Base-by-base conservation (phyloP, 30 jellyfish, hydroid and myxozoan species). In the Aurelia sp. region DNA sequence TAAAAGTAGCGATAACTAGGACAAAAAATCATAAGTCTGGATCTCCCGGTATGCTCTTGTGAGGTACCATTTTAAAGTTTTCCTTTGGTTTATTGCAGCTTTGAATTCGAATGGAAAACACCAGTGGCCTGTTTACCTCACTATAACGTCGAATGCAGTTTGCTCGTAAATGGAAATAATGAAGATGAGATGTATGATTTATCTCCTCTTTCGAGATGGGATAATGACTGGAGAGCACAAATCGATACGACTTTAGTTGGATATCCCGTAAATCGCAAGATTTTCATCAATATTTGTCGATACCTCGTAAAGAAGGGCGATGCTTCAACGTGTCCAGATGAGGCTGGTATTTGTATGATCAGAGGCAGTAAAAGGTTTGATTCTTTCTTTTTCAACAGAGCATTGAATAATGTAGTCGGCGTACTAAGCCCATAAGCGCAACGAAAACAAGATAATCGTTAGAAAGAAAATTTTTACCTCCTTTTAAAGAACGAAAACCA, bases 81-180 rank as follows among this genome's bases (percentile, higher is more conserved):
- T 11, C 21, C 16, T 9, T 4, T 58, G 16, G 61, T 61, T 40
- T 22, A 1, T 19, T 73, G 62, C 71, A 89, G 97, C 50, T 89
- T 19, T 61, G 97, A 89, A 64, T 89, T 89, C 62, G 97, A 89
- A 51, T 81, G 97, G 93, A 72, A 80, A 60, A 79, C 97, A 3
- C 78, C 80, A 48, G 37, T 70, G 66, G 97, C 97, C 12, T 89
- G 97, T 59, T 61, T 74, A 33, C 91, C 97, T 12, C 86, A 31
- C 11, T 79, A 79, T 27, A 73, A 80, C 18, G 85, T 89, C 18
- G 90, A 89, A 74, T 89, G 97, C 84, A 79, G 97, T 71, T 69
- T 89, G 55, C 66, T 76, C 44, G 85, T 86, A n/a, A 86, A 89
- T 77, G 89, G 87, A 22, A 71, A 74, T 3, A 62, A 47, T 11